phyloP scores from a whole-genome alignment of 2,888 invertebrate genomes.

The Galerucella nymphaeae region DNA sequence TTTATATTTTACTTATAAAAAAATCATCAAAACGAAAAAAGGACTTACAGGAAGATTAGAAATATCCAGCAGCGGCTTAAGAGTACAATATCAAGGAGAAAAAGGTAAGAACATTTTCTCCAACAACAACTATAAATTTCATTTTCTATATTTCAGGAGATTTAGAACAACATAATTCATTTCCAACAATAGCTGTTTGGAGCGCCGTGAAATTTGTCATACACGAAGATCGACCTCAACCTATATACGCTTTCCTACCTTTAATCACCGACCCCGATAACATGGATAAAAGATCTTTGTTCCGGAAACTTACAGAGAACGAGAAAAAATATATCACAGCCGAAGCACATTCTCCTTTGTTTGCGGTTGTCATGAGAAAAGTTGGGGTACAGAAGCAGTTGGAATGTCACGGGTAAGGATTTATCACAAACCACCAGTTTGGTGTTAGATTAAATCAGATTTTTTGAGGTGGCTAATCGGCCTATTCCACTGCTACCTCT shows the following conservation, averaged over 20 bases:
- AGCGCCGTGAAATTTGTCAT: slow-evolving; percentile 89
- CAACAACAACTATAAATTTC: background rate
- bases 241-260: slow-evolving; percentile 81
- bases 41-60: slow-evolving; percentile 72
- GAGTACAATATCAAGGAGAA: slow-evolving; percentile 75
- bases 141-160: slow-evolving; percentile 62
- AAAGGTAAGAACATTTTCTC: slow-evolving; percentile 59
- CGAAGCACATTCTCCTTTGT: slow-evolving; percentile 83
- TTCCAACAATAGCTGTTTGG: slow-evolving; percentile 93
- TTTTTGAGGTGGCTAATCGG: too few relatives aligned
- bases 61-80: slow-evolving; percentile 77
- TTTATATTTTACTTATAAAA: slow-evolving; percentile 75
- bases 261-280: slow-evolving; percentile 85
- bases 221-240: slow-evolving; percentile 67
- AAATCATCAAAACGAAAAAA: slow-evolving; percentile 64
- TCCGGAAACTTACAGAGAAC: slow-evolving; percentile 68
- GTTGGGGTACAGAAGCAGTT: slow-evolving; percentile 81
- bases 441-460: too few relatives aligned
- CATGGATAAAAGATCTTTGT: slow-evolving; percentile 78
- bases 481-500: too few relatives aligned
- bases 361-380: slow-evolving; percentile 90
- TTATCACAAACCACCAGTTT: background rate
- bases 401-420: slow-evolving; percentile 81
- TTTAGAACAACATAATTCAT: slow-evolving; percentile 79
- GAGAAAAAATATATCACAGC: slow-evolving; percentile 70